Percentiles rank a stretch among this genome's conserved stretches.
Conservation (phyloP, 2,797 vertebrate species). For the Trachops cirrhosus region DNA sequence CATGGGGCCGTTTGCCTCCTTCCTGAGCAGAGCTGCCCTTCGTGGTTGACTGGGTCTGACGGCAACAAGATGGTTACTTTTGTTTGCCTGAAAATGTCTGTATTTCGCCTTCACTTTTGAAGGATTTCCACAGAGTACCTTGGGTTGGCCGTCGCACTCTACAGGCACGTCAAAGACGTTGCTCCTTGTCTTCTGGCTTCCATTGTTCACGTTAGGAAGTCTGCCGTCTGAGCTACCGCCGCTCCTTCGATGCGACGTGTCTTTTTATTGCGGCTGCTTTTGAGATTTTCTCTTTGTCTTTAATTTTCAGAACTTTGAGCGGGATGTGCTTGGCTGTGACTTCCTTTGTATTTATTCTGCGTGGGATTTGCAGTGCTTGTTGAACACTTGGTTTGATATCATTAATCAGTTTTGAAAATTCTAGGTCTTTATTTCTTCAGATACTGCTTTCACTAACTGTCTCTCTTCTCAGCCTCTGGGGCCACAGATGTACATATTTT, state of each 20-base stretch:
- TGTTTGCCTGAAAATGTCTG: background rate
- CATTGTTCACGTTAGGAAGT: background rate
- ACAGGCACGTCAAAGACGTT: background rate
- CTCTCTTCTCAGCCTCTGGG: background rate
- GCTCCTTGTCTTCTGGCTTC: background rate
- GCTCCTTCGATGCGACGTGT: background rate
- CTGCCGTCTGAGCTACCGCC: background rate
- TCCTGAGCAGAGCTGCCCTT: background rate
- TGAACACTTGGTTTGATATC: background rate
- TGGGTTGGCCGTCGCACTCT: background rate
- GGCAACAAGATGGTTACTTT: background rate
- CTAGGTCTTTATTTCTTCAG: background rate
- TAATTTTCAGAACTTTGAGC: background rate
- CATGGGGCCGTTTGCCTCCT: background rate
- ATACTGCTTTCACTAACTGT: background rate
- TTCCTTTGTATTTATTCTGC: background rate
- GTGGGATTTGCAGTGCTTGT: background rate
- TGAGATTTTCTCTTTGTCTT: background rate
- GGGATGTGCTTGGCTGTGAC: background rate
- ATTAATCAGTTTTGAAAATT: slow-evolving; percentile 15
- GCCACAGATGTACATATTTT: background rate
- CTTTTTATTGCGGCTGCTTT: background rate
- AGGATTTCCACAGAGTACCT: background rate
- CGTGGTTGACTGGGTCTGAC: background rate
- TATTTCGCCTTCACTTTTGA: background rate